Percentiles rank a stretch among this genome's conserved stretches.
phyloP scores from a whole-genome alignment of 1,140 invertebrate genomes.

The Hesperophylax magnus region DNA sequence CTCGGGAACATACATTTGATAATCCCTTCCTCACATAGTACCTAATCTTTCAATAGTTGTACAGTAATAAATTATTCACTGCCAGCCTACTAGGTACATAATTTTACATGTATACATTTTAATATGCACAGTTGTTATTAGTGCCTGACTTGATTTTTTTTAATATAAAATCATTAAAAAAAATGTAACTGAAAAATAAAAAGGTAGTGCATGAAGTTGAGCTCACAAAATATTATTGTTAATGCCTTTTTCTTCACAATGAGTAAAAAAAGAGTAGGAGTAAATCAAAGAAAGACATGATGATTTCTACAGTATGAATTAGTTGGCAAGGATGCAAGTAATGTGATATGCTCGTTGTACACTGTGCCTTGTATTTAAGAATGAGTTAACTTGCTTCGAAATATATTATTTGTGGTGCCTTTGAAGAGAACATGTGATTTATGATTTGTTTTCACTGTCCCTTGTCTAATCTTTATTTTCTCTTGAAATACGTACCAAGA shows the following conservation, averaged over 20 bases:
- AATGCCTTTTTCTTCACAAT: not conserved
- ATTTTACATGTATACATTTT: not conserved
- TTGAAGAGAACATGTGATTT: not conserved
- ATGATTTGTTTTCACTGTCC: not conserved
- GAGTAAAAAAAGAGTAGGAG: not conserved
- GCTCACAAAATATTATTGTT: not conserved
- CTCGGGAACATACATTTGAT: not conserved
- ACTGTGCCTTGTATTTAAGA: conserved; percentile 8
- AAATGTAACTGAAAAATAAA: not conserved
- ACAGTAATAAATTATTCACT: not conserved
- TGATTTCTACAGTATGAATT: not conserved
- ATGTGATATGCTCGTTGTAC: conserved; percentile 10
- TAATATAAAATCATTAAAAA: not conserved
- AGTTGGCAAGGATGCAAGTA: not conserved
- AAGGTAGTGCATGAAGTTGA: not conserved
- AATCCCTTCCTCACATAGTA: not conserved
- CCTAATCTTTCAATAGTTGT: not conserved
- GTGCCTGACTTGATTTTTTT: not conserved
- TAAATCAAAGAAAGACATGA: not conserved
- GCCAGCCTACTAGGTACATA: not conserved
- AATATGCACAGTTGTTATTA: not conserved
- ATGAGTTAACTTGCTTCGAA: conserved; percentile 7
- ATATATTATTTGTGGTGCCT: conserved; percentile 4
- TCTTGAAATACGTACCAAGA: not conserved
- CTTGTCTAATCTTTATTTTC: not conserved